A percentile compares a stretch with the other conserved stretches of the same genome.
Evolutionary conservation across 2,888 invertebrate genomes (phyloP).

Genomic region (Eupithecia dodoneata): DNA sequence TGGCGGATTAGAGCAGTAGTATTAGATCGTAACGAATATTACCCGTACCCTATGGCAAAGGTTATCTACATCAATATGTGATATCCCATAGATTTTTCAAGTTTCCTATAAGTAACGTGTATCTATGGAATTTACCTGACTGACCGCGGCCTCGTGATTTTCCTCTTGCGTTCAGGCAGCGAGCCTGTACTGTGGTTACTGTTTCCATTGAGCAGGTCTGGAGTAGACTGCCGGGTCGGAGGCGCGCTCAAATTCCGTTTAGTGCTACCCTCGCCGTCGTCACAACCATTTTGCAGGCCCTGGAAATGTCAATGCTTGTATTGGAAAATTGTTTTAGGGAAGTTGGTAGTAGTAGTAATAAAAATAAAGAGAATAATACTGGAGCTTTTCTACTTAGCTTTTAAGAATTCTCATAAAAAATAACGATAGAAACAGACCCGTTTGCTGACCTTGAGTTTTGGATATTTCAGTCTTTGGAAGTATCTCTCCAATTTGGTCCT

Average conservation of each 20-base stretch:
- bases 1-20: neutral
- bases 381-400: constrained; percentile 34
- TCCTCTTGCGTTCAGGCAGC: constrained; percentile 76
- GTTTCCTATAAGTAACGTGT: neutral
- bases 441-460: constrained; percentile 88
- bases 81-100: neutral
- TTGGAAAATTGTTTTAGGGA: neutral
- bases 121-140: constrained; percentile 55
- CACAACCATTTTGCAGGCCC: constrained; percentile 66
- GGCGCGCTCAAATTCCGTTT: constrained; percentile 78
- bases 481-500: constrained; percentile 98
- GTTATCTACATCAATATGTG: neutral
- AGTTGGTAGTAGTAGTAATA: neutral
- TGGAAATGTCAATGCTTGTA: constrained; percentile 40
- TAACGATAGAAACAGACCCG: constrained; percentile 81
- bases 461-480: constrained; percentile 97
- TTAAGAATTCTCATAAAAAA: constrained; percentile 36
- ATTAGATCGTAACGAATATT: neutral
- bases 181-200: constrained; percentile 80
- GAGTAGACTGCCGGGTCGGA: constrained; percentile 76
- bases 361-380: constrained; percentile 22
- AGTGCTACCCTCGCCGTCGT: constrained; percentile 70
- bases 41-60: neutral
- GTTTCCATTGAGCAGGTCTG: constrained; percentile 78
- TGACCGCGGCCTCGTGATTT: constrained; percentile 70